Base-by-base conservation (phyloP, 2,797 vertebrate genomes). In the Sebastes diaconus region DNA sequence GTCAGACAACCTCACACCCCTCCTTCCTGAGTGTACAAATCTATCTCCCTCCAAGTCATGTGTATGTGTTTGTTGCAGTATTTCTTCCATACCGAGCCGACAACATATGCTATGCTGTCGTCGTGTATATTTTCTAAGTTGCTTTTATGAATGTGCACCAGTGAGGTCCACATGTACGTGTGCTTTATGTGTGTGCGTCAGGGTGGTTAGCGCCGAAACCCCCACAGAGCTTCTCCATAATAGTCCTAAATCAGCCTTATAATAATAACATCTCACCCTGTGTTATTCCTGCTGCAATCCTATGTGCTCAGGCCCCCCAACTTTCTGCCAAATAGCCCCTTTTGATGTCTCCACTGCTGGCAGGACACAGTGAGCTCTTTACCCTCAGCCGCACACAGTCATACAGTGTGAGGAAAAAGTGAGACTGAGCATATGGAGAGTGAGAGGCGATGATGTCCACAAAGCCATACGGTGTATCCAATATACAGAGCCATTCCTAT, bases 221-320 rank as follows among this genome's bases (percentile, higher is more conserved):
- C 90, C 90, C 87, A 65, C 87, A 73, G 86, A 90, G 80, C 66
- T 75, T 85, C 79, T 84, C 85, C 79, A 80, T 95, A 94, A 95
- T 94, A 92, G 94, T 92, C 90, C 91, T 92, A 94, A 95, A 94
- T 94, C 92, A 94, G 93, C 88, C 94, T 91, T 94, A 92, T 90
- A 95, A 95, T 93, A 95, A 95, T 70, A 94, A 91, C 92, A 94
- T 91, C 94, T 94, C 93, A 93, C 75, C 85, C 91, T 60, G 87
- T 95, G 94, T 95, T 95, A 94, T 95, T 95, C 90, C 93, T 94
- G 86, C 90, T 78, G 90, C 90, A 93, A 83, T 93, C 90, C 74
- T 66, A 84, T 80, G 88, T 58, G 84, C 74, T 83, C 73, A 70
- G 75, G 55, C 84, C 83, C 77, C 77, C 75, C 68, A 69, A 67